Evolutionary conservation across 2,797 vertebrate genomes (phyloP), one percentile per base, ranked within the genome.

Genomic region (Alectoris magna): DNA sequence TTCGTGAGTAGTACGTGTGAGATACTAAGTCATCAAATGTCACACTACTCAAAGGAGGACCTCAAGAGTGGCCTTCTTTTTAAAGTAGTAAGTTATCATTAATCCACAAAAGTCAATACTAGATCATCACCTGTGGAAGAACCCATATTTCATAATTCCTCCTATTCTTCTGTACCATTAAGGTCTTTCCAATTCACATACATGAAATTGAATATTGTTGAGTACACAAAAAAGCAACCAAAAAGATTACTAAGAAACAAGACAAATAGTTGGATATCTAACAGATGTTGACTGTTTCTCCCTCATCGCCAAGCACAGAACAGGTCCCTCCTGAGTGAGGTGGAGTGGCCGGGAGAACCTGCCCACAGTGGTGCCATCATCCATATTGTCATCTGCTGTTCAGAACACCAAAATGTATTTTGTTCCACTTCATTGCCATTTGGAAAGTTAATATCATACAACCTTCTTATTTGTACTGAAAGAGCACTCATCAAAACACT

Each of bases 311-410:
- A 49, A 64, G 24, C 7, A 76, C 81, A 64, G 21, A 75, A 19
- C 7, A 80, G 13, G 23, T 46, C 7, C 17, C 10, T 8, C 6
- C 3, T 9, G 15, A 86, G 51, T 0, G 0, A 10, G 11, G 5
- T 2, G 3, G 26, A 6, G 24, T 12, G 5, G 14, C 3, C 9
- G 21, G 21, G 26, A 86, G 11, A 18, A n/a, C 5, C 8, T 1
- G 0, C 29, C 31, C 31, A 59, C 9, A 4, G 4, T 29, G 49
- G 3, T 27, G 3, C 10, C 51, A 27, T 43, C 56, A 2, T 39
- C 62, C 38, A 39, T 87, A 19, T 26, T 90, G 72, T 76, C 67
- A 29, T 49, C 75, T 12, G 10, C 58, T 95, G 34, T 78, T 96
- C 66, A 80, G 68, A 62, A 79, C 43, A 51, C 5, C 36, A 62